Evolutionary conservation across 53 echinoderm and acorn worm species (phyloP), one percentile per base, ranked within the genome.

Genomic region (Astropecten irregularis): DNA sequence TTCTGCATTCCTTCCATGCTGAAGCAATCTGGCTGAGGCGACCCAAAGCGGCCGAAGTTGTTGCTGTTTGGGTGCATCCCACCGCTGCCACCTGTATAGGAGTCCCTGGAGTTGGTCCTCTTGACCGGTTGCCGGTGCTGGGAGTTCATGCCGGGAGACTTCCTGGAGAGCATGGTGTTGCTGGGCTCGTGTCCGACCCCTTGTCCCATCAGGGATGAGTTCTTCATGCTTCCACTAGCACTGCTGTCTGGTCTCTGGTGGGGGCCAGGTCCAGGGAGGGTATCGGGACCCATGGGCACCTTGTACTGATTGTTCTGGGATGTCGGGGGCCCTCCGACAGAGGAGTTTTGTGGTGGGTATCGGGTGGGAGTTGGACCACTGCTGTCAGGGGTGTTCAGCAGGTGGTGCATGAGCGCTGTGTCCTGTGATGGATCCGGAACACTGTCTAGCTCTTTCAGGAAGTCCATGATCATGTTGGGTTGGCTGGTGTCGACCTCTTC

Each of bases 401-500:
- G 73, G 40, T 64, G 65, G 14, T 76, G 86, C 86, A 85, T 74
- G 39, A 74, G 66, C 19, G 66, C 66, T 7, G 70, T 30, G 53
- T 85, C 86, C 18, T 50, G 65, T 20, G 68, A 27, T 2, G 76
- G 50, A 48, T 85, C 64, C 4, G 65, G 52, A n/a, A 51, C 50
- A n/a, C 54, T 77, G 21, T 93, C 93, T 10, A 95, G 58, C 35
- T 95, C 95, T 71, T 91, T 95, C 68, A 95, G 79, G 57, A 95
- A 73, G 25, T 95, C 95, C 50, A 84, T 86, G 57, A 95, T 86
- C 49, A 90, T 79, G 79, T 89, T 95, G 1, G 93, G 91, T 31
- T 93, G 93, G 67, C 83, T 90, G 21, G 70, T 77, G 81, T 90
- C 90, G 9, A 88, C 82, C 23, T 97, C 97, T 21, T 97, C 94